Base-by-base conservation (phyloP, 2,113 vertebrate genomes). In the Alligator sinensis region DNA sequence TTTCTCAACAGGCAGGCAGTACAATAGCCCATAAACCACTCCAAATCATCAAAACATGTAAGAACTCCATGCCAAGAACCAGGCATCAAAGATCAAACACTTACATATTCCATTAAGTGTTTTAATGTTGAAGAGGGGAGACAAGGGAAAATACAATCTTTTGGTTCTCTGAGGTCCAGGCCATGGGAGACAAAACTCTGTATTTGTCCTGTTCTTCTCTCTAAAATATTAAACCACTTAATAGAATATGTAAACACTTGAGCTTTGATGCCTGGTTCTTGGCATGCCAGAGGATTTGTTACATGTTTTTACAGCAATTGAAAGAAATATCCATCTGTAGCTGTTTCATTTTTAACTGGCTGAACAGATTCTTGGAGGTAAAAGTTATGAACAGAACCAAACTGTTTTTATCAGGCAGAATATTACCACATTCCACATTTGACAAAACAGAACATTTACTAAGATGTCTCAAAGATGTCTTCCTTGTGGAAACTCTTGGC, bases 301-400 rank as follows among this genome's bases (percentile, higher is more conserved):
- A 95, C 89, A 93, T 95, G 93, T 94, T 96, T 96, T 90, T 89
- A 94, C 95, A 95, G 94, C 94, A 97, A 95, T 95, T 95, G 91
- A 96, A 96, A 95, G 96, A 93, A 95, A 96, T 95, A 97, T 74
- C 92, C 95, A 94, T 94, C 93, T 94, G 94, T 88, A 94, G 94
- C 80, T 94, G 94, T 95, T 96, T 95, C 94, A 94, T 94, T 93
- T 96, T 97, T 95, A 96, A 90, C 88, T 91, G 84, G 79, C 84
- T 92, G 96, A 95, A 93, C 92, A 91, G 77, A 96, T 97, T 97
- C 96, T 95, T 96, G 94, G 94, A 95, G 80, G 88, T 96, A 94
- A 78, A 86, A 95, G 74, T 88, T 92, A 91, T 94, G 91, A 95
- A 96, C 6, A 1, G 95, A 94, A 97, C 92, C 94, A 94, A 95